Base-by-base conservation (phyloP, 2,113 vertebrate genomes). In the Pitta sordida region DNA sequence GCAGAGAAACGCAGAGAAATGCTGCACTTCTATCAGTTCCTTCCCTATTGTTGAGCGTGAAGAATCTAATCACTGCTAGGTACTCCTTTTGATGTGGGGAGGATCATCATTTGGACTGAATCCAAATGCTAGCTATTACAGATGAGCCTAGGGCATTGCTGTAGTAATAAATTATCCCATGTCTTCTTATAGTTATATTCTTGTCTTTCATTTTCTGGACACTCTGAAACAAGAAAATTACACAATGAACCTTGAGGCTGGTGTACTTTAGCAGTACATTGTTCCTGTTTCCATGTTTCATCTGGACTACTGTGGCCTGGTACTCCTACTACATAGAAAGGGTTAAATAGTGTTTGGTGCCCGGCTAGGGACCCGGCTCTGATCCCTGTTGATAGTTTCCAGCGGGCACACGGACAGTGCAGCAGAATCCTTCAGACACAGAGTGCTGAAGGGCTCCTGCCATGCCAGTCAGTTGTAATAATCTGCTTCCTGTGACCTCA, bases 401-500 rank as follows among this genome's bases (percentile, higher is more conserved):
- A 43, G 6, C 8, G 58, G 44, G 49, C 56, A 29, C 34, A n/a
- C 55, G 79, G 59, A 32, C 26, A 22, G 32, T 10, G 30, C 4
- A 10, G 37, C 34, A n/a, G 63, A 59, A n/a, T 49, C 34, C 8
- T 24, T 58, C 21, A 41, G 73, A 37, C 26, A 11, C 2, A 0
- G 32, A 62, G 32, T 11, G 62, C 86, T 76, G 53, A 69, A 68
- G 58, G 46, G 79, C 7, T 83, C 92, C 70, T 80, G 51, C 82
- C 48, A 56, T 86, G 56, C 52, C 1, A 84, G 77, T 64, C 2
- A 0, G 74, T 69, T 79, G 78, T 85, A 71, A 79, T 80, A 92
- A 95, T 94, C 71, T 1, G 15, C 87, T 83, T 41, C 82, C 89
- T 94, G 60, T 0, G 44, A 91, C 83, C 93, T 95, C 95, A 91